phyloP scores from a whole-genome alignment of 2,888 invertebrate genomes.

The Cheilosia vernalis region DNA sequence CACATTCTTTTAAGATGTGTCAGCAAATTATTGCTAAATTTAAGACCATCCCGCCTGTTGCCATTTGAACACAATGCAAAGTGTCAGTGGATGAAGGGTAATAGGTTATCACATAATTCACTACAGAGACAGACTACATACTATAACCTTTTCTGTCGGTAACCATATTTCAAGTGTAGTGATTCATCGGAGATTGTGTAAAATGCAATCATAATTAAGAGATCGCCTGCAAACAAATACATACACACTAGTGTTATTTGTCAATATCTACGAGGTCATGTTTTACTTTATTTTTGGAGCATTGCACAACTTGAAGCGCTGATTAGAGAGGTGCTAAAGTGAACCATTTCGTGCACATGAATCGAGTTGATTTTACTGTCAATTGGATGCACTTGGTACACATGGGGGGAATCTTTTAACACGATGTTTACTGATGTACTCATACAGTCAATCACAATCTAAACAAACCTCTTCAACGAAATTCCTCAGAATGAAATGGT shows the following conservation, averaged over 20 bases:
- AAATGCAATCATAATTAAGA: neutral
- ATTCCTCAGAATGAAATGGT: neutral
- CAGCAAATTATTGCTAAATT: too few relatives aligned
- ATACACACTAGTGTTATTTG: neutral
- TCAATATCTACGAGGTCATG: neutral
- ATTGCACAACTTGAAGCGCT: constrained; percentile 5
- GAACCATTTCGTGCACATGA: neutral
- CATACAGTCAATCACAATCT: neutral
- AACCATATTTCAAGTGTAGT: neutral
- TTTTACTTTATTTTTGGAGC: neutral
- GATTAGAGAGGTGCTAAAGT: neutral
- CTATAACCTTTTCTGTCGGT: neutral
- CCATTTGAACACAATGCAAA: too few relatives aligned
- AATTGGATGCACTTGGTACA: too few relatives aligned
- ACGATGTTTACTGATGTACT: neutral
- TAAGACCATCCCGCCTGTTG: too few relatives aligned
- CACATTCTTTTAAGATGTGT: too few relatives aligned
- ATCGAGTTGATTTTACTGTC: neutral
- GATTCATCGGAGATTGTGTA: neutral
- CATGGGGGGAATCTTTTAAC: too few relatives aligned
- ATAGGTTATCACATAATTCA: too few relatives aligned
- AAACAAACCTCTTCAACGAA: neutral
- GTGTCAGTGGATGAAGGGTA: too few relatives aligned
- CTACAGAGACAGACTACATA: too few relatives aligned
- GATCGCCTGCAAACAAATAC: neutral